A percentile compares a stretch with the other conserved stretches of the same genome.
These are phyloP conservation scores for Nephotettix cincticeps DNA, from an alignment of 1,140 invertebrate species.

Conservation along the genomic window DNA sequence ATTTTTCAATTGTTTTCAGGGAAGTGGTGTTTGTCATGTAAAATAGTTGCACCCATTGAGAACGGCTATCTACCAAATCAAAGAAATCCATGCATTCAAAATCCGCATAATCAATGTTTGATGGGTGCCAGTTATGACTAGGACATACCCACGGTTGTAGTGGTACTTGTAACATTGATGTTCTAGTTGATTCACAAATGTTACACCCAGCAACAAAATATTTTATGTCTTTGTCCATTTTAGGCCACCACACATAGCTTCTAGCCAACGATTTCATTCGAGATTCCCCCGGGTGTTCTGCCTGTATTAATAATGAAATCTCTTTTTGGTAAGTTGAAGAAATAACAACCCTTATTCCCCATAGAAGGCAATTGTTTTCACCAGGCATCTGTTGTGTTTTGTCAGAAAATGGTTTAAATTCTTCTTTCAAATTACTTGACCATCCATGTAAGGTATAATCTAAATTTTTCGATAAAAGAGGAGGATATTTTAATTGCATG, in stretches of 20 bases:
- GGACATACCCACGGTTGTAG: background rate
- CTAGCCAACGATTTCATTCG: background rate
- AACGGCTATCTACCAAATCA: background rate
- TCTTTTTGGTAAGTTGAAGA: background rate
- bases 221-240: background rate
- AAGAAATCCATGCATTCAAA: background rate
- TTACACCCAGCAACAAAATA: background rate
- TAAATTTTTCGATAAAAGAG: no score
- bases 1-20: background rate
- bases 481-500: no score
- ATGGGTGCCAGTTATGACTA: background rate
- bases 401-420: no score
- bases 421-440: no score
- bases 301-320: background rate
- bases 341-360: background rate
- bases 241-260: background rate
- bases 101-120: background rate
- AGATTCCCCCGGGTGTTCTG: background rate
- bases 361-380: background rate
- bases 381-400: no score
- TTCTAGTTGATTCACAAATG: background rate
- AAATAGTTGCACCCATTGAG: background rate
- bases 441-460: no score
- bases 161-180: background rate
- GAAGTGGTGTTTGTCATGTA: background rate